Evolutionary conservation across 2,888 invertebrate genomes (phyloP), one percentile per base, ranked within the genome.

Genomic region (Andricus curvator): DNA sequence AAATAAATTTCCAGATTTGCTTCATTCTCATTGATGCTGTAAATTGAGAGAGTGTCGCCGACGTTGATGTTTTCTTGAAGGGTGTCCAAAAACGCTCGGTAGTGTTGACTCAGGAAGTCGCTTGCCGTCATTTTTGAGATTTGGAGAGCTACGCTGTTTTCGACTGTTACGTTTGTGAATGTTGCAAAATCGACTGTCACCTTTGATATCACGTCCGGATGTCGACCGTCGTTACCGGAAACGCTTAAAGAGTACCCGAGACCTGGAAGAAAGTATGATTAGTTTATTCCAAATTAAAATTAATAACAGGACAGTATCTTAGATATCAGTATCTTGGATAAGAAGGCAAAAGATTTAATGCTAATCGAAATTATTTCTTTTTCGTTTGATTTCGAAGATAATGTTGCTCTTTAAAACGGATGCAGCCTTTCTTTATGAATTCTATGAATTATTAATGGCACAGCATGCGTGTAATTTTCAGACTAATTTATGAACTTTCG

Each of bases 161-260:
- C 96, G 6, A 99, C 95, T 0, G 98, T 98, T 20, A 93, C 93
- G 90, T 98, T 98, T 86, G 96, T 96, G 90, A 98, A 97, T 4
- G 95, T 94, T 77, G 96, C 94, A 89, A 98, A 97, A 90, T 97
- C 96, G 0, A 99, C 95, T 8, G 96, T 96, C 4, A 98, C 96
- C 11, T 96, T 96, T 1, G 98, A 98, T n/a, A 95, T 93, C 0
- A 98, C 98, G 92, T 97, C 96, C 80, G 95, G 94, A 90, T 98
- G 98, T 86, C 95, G 95, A 0, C 99, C 98, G 93, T 99, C 99
- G 91, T 97, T 98, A 1, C 98, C 98, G 13, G 96, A 95, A 0
- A 98, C 95, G 48, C 96, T 96, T 87, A 98, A 94, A 0, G 96
- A 95, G 89, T 96, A 96, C 13, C 96, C 96, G 90, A 95, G 95